These are phyloP conservation scores for Albula glossodonta DNA, from an alignment of 2,113 vertebrate genomes.

Conservation along the genomic window DNA sequence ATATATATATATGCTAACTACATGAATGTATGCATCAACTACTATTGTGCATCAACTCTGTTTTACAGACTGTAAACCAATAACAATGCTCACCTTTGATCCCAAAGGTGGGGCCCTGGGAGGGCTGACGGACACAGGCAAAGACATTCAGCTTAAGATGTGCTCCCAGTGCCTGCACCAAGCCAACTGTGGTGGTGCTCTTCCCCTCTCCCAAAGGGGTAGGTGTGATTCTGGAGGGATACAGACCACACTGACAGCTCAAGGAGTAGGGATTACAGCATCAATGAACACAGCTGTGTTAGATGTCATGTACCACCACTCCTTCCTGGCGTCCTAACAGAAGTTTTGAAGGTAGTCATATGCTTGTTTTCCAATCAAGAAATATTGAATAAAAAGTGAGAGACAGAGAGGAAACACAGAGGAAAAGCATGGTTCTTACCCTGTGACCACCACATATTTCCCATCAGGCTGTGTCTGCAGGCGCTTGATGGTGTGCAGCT, in stretches of 20 bases:
- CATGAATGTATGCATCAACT: background rate
- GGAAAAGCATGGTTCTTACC: conserved; percentile 67
- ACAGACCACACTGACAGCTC: background rate
- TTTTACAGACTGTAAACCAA: background rate
- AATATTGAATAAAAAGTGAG: conserved; percentile 14
- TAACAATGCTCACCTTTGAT: conserved; percentile 83
- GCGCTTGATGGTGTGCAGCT: conserved; percentile 78
- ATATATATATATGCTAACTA: background rate
- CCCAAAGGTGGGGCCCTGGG: conserved; percentile 96
- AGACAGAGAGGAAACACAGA: background rate
- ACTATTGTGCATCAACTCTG: background rate
- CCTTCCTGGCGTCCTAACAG: no score
- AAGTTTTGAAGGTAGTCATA: no score
- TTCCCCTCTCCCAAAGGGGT: conserved; percentile 96
- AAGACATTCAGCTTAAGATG: conserved; percentile 91
- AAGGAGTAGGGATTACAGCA: background rate
- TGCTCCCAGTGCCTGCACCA: conserved; percentile 91
- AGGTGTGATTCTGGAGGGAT: conserved; percentile 85
- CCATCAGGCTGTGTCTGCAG: conserved; percentile 83
- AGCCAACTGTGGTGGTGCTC: conserved; percentile 92
- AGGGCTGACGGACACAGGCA: conserved; percentile 95
- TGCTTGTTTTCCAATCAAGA: no score
- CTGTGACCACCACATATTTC: conserved; percentile 95
- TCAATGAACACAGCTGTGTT: background rate
- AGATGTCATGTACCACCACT: background rate